A percentile compares a stretch with the other conserved stretches of the same genome.
phyloP scores from a whole-genome alignment of 2,888 invertebrate genomes.

The Spialia ferax region DNA sequence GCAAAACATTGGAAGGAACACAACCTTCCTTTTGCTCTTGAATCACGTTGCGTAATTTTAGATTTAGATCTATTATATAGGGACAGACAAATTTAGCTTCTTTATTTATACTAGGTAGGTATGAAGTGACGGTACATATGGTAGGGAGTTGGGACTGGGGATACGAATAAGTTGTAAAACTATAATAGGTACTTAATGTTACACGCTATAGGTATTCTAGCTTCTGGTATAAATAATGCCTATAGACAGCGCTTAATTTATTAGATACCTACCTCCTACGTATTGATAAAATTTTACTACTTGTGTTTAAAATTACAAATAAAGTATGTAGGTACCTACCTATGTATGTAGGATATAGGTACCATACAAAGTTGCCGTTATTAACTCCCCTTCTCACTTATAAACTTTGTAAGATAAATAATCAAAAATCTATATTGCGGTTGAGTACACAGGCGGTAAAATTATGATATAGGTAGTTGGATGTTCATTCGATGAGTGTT shows the following conservation, averaged over 20 bases:
- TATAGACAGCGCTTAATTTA: not conserved
- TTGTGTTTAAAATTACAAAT: not conserved
- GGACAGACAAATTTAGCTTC: no score
- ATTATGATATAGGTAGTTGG: conserved; percentile 32
- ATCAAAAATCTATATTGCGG: conserved; percentile 16
- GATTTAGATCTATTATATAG: no score
- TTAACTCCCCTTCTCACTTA: not conserved
- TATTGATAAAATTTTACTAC: not conserved
- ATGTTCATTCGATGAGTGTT: conserved; percentile 24
- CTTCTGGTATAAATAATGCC: not conserved
- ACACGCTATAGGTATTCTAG: no score
- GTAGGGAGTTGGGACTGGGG: no score
- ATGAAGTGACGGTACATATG: no score
- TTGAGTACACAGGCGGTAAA: conserved; percentile 4
- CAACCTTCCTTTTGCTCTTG: no score
- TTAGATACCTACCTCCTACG: no score
- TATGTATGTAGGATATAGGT: not conserved
- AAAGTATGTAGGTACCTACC: not conserved
- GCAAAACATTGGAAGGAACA: no score
- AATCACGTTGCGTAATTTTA: no score
- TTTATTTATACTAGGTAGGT: no score
- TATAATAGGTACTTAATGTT: no score
- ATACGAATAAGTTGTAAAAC: no score
- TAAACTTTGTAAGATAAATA: conserved; percentile 6
- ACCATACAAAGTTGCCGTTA: not conserved